phyloP scores from a whole-genome alignment of 2,888 invertebrate species.

The Cotesia congregata region DNA sequence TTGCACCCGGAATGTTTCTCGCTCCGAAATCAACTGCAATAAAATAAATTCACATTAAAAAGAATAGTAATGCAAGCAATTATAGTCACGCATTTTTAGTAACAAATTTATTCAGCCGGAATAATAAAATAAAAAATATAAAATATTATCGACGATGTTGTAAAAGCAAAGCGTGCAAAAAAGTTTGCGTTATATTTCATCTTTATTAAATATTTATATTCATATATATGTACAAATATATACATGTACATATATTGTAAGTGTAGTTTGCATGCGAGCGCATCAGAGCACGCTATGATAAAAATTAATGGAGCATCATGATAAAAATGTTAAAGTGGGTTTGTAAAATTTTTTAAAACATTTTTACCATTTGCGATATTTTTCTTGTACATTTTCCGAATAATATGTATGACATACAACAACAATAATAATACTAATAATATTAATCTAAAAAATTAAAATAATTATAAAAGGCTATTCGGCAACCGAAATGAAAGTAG shows the following conservation, averaged over 20 bases:
- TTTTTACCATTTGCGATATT: not conserved
- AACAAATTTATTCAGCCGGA: not conserved
- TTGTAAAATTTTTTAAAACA: not conserved
- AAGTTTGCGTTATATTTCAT: constrained; percentile 1
- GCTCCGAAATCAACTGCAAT: no score
- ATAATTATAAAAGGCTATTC: no score
- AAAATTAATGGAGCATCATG: constrained; percentile 1
- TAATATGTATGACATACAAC: no score
- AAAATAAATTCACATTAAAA: not conserved
- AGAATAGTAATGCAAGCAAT: not conserved
- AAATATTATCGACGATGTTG: constrained; percentile 1
- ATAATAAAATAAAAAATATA: constrained; percentile 1
- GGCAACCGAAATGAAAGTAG: no score
- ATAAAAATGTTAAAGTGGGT: not conserved
- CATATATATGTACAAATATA: not conserved
- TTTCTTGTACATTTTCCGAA: not conserved
- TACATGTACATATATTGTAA: not conserved
- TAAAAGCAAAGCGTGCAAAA: constrained; percentile 1
- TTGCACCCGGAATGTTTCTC: no score
- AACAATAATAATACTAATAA: no score
- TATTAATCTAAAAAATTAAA: no score
- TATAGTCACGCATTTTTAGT: not conserved
- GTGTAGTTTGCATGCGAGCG: not conserved
- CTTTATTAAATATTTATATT: constrained; percentile 1
- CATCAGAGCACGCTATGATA: constrained; percentile 1